These are phyloP conservation scores for Galaxias olidus DNA, from an alignment of 2,797 vertebrate species.

Conservation along the genomic window DNA sequence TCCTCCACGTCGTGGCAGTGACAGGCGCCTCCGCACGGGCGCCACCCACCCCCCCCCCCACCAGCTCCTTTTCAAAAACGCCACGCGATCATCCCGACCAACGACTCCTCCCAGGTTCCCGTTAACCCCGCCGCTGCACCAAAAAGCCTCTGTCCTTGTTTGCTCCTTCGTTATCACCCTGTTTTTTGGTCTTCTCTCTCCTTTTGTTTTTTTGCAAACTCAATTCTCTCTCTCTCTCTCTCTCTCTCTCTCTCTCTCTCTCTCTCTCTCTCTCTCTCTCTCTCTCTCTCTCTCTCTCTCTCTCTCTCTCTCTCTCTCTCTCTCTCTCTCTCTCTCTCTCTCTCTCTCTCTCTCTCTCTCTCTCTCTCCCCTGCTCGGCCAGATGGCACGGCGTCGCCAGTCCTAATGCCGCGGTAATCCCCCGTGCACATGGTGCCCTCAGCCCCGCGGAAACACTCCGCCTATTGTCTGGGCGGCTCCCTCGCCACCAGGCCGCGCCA, in stretches of 20 bases:
- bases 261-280: conserved; percentile 43
- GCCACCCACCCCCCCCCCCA: no score
- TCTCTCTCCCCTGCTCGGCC: conserved; percentile 51
- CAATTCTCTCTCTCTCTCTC: conserved; percentile 55
- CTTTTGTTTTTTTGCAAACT: conserved; percentile 50
- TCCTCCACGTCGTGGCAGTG: no score
- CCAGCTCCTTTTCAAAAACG: no score
- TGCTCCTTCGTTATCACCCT: not conserved
- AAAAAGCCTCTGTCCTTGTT: conserved; percentile 25
- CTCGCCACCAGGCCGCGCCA: conserved; percentile 17
- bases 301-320: conserved; percentile 44
- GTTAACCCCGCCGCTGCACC: not conserved
- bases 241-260: conserved; percentile 36
- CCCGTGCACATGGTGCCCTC: conserved; percentile 69
- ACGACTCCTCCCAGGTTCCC: not conserved
- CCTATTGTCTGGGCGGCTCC: conserved; percentile 60
- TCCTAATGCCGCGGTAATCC: conserved; percentile 70
- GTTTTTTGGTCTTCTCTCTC: conserved; percentile 12
- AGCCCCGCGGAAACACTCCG: conserved; percentile 62
- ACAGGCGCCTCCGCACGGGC: no score
- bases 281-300: conserved; percentile 43
- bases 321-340: conserved; percentile 48
- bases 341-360: conserved; percentile 44
- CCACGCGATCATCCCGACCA: no score
- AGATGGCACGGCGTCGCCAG: conserved; percentile 70